These are phyloP conservation scores for Aplochiton taeniatus DNA, from an alignment of 2,797 vertebrate species.

Conservation along the genomic window DNA sequence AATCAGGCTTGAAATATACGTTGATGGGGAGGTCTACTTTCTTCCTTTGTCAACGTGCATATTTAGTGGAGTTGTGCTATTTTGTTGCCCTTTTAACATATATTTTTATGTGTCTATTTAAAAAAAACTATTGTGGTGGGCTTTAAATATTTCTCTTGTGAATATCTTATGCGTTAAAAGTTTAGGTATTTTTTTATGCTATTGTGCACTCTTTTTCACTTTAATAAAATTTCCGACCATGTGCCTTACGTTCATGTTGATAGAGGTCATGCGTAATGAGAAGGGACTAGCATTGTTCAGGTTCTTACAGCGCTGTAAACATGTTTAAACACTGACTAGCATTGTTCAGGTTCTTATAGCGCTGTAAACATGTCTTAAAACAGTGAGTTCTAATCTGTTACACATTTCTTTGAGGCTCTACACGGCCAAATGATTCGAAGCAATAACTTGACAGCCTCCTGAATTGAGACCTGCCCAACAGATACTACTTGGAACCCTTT, in stretches of 20 bases:
- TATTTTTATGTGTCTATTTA: too few relatives aligned
- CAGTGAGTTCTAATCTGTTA: too few relatives aligned
- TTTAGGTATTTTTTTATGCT: too few relatives aligned
- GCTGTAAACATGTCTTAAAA: background rate
- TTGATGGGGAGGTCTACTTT: slow-evolving; percentile 1
- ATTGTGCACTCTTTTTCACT: background rate
- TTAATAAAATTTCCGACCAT: slow-evolving; percentile 9
- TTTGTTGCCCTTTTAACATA: slow-evolving; percentile 33
- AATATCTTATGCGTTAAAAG: too few relatives aligned
- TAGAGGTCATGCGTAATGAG: slow-evolving; percentile 43
- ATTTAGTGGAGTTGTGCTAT: slow-evolving; percentile 52
- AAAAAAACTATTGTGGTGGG: too few relatives aligned
- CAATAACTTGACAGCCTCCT: background rate
- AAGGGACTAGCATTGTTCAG: slow-evolving; percentile 16
- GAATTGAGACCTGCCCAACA: background rate
- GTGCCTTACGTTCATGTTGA: slow-evolving; percentile 45
- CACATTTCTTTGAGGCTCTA: too few relatives aligned
- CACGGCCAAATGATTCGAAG: too few relatives aligned
- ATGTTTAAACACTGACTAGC: slow-evolving; percentile 6
- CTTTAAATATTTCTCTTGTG: too few relatives aligned
- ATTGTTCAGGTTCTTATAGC: background rate
- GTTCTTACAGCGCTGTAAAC: background rate
- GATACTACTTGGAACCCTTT: background rate
- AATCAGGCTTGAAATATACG: too few relatives aligned
- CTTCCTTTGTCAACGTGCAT: slow-evolving; percentile 22